Base-by-base conservation (phyloP, 2,888 invertebrate species). In the Meandrusa payeni region DNA sequence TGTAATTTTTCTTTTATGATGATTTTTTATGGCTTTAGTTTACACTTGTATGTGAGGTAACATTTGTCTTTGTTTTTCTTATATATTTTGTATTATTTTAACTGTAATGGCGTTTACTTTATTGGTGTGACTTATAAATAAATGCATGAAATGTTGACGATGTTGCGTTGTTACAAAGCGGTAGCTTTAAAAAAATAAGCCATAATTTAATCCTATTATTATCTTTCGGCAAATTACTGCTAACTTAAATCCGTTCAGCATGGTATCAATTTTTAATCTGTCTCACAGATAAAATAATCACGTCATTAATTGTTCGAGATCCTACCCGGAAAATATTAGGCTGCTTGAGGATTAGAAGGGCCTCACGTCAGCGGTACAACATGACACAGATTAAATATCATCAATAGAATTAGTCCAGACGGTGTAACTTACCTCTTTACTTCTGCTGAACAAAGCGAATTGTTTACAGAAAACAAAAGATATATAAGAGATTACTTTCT, bases 311-410 rank as follows among this genome's bases (percentile, higher is more conserved):
- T 36, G 36, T 42, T 17, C 9, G n/a, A n/a, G 5, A 11, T 22
- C 17, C 27, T 41, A 41, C 42, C 6, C 6, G 11, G 36, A 42
- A 37, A 13, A 23, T 12, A 6, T 10, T 10, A 22, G 2, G 5
- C 15, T 15, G 26, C 1, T 17, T 24, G 9, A 15, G 36, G 36
- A 41, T 41, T 36, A 34, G 29, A 29, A 19, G 10, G 20, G 20
- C 23, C 15, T 10, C 22, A 19, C 19, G 7, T 2, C 5, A 28
- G 41, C 42, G 36, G 42, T 5, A 29, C 23, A 26, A 26, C 24
- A 23, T 11, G 17, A 23, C 3, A 4, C 34, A 42, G 42, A 37
- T 42, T 42, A 42, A 24, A 29, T 15, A 10, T 24, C 10, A 15
- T 13, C 22, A 22, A 34, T 6, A 6, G 24, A 20, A 19, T 26